phyloP scores from a whole-genome alignment of 2,888 invertebrate genomes.

The Lasioglossum zephyrum region DNA sequence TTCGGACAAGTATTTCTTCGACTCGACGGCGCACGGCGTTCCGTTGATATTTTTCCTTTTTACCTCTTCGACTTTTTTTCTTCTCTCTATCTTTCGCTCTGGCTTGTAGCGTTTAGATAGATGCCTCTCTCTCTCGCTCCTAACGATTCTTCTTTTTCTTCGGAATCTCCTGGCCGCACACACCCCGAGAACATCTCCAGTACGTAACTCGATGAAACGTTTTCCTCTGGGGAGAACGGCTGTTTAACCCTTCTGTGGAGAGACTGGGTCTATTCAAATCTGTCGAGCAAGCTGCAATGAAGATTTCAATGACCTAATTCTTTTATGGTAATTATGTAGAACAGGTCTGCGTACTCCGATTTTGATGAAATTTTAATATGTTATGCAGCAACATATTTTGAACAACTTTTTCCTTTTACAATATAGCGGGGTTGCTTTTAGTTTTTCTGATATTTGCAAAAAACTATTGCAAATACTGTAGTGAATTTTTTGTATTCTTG shows the following conservation, averaged over 20 bases:
- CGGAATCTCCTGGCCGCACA: neutral
- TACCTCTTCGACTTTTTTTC: neutral
- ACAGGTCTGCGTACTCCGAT: too few relatives aligned
- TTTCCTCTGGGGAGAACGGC: neutral
- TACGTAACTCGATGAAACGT: neutral
- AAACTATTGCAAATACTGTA: too few relatives aligned
- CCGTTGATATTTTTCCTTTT: slow-evolving; percentile 13
- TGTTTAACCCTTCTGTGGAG: neutral
- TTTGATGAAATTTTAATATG: too few relatives aligned
- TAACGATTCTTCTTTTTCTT: neutral
- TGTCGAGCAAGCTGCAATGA: neutral
- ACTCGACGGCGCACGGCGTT: neutral
- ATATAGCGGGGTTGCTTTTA: too few relatives aligned
- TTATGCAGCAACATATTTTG: too few relatives aligned
- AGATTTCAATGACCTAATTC: too few relatives aligned
- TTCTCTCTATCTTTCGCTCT: neutral
- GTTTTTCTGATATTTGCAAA: too few relatives aligned
- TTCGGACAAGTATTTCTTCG: slow-evolving; percentile 24
- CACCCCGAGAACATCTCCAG: neutral
- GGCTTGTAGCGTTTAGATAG: too few relatives aligned
- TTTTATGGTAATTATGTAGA: too few relatives aligned
- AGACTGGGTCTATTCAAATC: neutral
- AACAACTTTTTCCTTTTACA: too few relatives aligned
- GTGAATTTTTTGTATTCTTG: too few relatives aligned
- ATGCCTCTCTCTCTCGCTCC: neutral